Evolutionary conservation across 2,888 invertebrate genomes (phyloP), one percentile per base, ranked within the genome.

Genomic region (Drosophila yooni): DNA sequence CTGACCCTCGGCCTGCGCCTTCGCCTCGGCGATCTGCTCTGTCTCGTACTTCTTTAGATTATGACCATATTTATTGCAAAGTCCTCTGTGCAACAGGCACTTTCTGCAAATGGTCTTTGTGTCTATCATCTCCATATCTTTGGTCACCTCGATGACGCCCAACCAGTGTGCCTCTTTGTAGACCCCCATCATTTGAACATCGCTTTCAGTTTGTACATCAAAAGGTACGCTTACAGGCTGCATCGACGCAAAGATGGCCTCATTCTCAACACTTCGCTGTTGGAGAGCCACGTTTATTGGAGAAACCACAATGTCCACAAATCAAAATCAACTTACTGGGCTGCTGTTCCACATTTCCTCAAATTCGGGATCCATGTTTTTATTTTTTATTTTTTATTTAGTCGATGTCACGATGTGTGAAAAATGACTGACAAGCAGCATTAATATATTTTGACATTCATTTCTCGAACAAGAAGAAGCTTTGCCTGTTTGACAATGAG

Each of bases 41-140:
- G 15, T 5, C 38, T 76, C 70, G 13, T n/a, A 60, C 7, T 58
- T 46, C 29, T 31, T 59, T 1, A 85, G 66, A 53, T 58, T 36
- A 6, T 48, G 40, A n/a, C 75, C 84, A 50, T 64, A 57, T 0
- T 8, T 31, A 21, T 60, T 52, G 31, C 83, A 83, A 2, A 88
- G 33, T 2, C 21, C 31, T 0, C 18, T 25, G 15, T 75, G 70
- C 29, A 87, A 40, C 46, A 89, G 29, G 13, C 87, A 89, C 43
- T 83, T 86, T 0, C 52, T 48, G 57, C 83, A 88, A 8, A 88
- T 65, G 18, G 13, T 31, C 8, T 33, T 62, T 0, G 60, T 13
- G 10, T 10, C 0, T 2, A 88, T 57, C 52, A 83, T 77, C 13
- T 81, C 63, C 65, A 77, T 11, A 0, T 71, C 60, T 11, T n/a